Percentiles rank a stretch among this genome's conserved stretches.
Evolutionary conservation across 2,888 invertebrate species (phyloP).

Genomic region (Stomorhina lunata): DNA sequence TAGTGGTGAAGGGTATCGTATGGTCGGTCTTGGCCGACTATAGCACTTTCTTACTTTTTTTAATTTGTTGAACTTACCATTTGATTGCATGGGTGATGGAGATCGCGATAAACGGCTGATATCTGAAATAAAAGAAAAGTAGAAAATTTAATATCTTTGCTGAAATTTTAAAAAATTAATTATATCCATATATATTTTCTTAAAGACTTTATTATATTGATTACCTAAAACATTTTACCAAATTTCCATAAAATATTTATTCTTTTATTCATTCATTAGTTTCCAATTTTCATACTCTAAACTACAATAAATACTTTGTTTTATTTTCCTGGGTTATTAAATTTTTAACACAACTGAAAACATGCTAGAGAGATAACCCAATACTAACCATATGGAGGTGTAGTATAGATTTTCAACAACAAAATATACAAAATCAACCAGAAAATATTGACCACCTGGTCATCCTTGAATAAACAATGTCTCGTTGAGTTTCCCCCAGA

Average conservation of each 20-base stretch:
- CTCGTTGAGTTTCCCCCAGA: not conserved
- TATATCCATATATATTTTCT: not conserved
- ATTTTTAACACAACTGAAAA: slow-evolving; percentile 26
- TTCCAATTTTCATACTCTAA: not conserved
- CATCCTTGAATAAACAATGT: slow-evolving; percentile 62
- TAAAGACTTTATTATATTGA: not conserved
- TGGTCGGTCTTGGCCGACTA: not conserved
- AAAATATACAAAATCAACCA: slow-evolving; percentile 14
- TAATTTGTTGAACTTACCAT: slow-evolving; percentile 82
- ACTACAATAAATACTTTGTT: not conserved
- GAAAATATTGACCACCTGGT: slow-evolving; percentile 68
- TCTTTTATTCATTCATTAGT: slow-evolving; percentile 1
- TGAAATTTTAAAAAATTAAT: not conserved
- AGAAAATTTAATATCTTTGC: slow-evolving; percentile 40
- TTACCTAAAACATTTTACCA: slow-evolving; percentile 51
- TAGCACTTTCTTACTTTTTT: not conserved
- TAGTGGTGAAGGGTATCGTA: too few species aligned
- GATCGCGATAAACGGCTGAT: slow-evolving; percentile 86
- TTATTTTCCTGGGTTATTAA: slow-evolving; percentile 42
- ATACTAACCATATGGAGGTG: slow-evolving; percentile 25
- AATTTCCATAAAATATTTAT: slow-evolving; percentile 46
- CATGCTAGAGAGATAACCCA: not conserved
- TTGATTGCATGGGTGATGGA: slow-evolving; percentile 88
- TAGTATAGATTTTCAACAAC: not conserved
- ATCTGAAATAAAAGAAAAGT: slow-evolving; percentile 73